Conservation (phyloP, 2,888 invertebrate species). For the Pimpla rufipes region DNA sequence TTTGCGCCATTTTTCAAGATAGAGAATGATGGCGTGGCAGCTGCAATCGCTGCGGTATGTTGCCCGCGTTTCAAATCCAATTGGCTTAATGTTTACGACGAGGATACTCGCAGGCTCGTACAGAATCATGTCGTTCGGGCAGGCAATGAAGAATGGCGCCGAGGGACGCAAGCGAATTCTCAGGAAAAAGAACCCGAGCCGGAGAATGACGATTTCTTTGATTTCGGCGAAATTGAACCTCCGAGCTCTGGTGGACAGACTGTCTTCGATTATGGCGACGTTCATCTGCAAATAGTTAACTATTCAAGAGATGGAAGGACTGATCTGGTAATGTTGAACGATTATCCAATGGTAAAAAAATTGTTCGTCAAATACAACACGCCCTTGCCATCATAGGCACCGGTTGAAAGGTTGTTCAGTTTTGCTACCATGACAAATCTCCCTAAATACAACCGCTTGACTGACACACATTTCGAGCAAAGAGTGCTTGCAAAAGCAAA, state of each 20-base stretch:
- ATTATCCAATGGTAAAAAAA: conserved; percentile 33
- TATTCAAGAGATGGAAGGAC: conserved; percentile 3
- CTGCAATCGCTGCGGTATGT: not conserved
- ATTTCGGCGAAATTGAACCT: conserved; percentile 4
- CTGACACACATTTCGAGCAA: conserved; percentile 49
- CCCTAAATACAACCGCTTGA: conserved; percentile 57
- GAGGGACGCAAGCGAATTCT: conserved; percentile 2
- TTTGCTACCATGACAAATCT: conserved; percentile 42
- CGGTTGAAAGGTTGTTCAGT: conserved; percentile 44
- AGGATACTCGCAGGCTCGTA: conserved; percentile 8
- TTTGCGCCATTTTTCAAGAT: conserved; percentile 3
- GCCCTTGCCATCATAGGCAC: conserved; percentile 44
- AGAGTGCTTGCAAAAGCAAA: conserved; percentile 47
- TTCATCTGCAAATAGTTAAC: not conserved
- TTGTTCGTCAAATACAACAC: conserved; percentile 47
- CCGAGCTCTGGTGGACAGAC: not conserved
- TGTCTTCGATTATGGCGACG: conserved; percentile 5
- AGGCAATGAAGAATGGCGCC: conserved; percentile 12
- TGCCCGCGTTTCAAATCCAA: conserved; percentile 8
- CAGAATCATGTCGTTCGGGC: not conserved
- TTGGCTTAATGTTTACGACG: not conserved
- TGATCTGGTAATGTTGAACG: conserved; percentile 10
- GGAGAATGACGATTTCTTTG: conserved; percentile 12
- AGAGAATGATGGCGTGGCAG: conserved; percentile 2
- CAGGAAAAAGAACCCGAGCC: not conserved